Evolutionary conservation across 2,113 vertebrate genomes (phyloP).

Genomic region (Eurypyga helias): DNA sequence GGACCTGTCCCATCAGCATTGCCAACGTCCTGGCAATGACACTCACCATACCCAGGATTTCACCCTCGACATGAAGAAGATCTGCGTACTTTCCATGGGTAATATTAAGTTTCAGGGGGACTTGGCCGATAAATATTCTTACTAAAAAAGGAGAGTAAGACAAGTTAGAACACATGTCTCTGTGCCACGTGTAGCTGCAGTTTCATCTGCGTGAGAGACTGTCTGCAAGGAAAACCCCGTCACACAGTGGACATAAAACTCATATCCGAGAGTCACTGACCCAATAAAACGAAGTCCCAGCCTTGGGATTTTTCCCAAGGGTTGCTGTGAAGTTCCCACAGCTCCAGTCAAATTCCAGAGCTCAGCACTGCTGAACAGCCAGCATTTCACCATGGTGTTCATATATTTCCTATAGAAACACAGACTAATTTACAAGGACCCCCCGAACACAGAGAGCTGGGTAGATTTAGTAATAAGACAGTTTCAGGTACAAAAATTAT

Average conservation of each 20-base stretch:
- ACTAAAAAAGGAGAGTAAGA: constrained; percentile 75
- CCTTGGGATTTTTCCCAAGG: neutral
- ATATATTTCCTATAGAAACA: neutral
- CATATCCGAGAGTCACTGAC: neutral
- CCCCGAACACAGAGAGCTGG: neutral
- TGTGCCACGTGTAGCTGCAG: rapidly evolving
- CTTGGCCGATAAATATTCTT: constrained; percentile 89
- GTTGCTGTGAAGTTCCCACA: neutral
- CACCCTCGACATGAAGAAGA: constrained; percentile 79
- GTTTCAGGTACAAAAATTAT: neutral
- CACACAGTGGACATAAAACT: neutral
- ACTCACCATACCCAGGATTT: constrained; percentile 86
- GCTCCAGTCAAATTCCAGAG: neutral
- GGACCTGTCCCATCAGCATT: neutral
- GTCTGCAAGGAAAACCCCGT: neutral
- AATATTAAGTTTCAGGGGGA: constrained; percentile 77
- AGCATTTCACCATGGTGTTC: neutral
- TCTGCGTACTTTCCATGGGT: constrained; percentile 71
- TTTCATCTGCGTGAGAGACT: neutral
- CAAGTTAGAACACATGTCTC: neutral
- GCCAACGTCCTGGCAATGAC: neutral
- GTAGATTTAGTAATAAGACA: neutral
- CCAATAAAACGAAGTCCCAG: neutral
- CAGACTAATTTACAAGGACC: neutral
- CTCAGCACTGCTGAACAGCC: neutral